Conservation (phyloP, 2,888 invertebrate genomes). For the Mechanitis messenoides region DNA sequence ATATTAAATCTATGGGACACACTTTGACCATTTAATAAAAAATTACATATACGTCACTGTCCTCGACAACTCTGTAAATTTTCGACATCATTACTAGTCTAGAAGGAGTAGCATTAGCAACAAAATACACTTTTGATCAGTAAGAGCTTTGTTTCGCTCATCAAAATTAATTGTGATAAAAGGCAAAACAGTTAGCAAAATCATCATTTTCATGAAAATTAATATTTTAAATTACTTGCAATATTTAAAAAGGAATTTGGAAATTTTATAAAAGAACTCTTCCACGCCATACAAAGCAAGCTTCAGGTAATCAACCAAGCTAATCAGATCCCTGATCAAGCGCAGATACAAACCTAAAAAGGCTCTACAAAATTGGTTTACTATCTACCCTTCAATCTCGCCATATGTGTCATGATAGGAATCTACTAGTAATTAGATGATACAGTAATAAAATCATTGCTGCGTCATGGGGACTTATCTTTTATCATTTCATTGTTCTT, state of each 20-base stretch:
- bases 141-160: no score
- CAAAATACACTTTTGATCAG: no score
- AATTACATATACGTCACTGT: no score
- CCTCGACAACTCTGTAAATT: no score
- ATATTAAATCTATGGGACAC: no score
- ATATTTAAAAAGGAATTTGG: not conserved
- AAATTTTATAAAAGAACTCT: not conserved
- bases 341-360: not conserved
- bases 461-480: slow-evolving; percentile 47
- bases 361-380: slow-evolving; percentile 27
- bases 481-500: slow-evolving; percentile 25
- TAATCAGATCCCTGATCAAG: slow-evolving; percentile 13
- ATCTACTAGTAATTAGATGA: slow-evolving; percentile 69
- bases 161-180: no score
- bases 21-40: no score
- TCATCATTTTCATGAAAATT: no score
- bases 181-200: no score
- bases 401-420: slow-evolving; percentile 58
- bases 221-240: no score
- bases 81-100: no score
- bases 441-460: slow-evolving; percentile 66
- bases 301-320: slow-evolving; percentile 17
- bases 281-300: not conserved
- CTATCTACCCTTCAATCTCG: slow-evolving; percentile 46
- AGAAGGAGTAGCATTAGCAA: no score